Conservation (phyloP, 30 jellyfish, hydroid and myxozoan genomes). For the Turritopsis rubra region DNA sequence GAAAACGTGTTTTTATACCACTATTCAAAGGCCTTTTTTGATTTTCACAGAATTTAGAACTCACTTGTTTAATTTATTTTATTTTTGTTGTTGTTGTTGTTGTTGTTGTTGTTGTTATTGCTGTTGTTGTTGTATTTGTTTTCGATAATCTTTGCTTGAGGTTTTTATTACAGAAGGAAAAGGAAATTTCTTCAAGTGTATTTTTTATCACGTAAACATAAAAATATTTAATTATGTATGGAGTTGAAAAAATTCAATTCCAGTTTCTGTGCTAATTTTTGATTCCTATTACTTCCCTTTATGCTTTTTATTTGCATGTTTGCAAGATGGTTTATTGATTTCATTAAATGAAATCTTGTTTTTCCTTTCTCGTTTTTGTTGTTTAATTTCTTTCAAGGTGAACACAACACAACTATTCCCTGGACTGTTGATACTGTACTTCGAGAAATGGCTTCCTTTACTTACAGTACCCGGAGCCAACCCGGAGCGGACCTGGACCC, state of each 20-base stretch:
- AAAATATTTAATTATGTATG: neutral
- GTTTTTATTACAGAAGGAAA: too few relatives aligned
- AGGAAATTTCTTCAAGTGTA: neutral
- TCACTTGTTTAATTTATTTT: too few relatives aligned
- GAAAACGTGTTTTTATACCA: neutral
- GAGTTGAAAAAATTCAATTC: neutral
- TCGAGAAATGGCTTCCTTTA: too few relatives aligned
- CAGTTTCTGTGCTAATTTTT: neutral
- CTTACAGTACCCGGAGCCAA: too few relatives aligned
- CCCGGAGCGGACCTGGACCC: too few relatives aligned
- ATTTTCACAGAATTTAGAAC: neutral
- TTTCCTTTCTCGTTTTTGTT: too few relatives aligned
- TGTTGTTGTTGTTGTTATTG: neutral
- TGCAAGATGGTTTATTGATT: neutral
- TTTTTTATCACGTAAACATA: neutral
- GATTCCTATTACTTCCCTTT: neutral
- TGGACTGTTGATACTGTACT: too few relatives aligned
- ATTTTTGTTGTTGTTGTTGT: neutral
- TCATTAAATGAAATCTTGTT: neutral
- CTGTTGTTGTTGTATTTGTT: neutral
- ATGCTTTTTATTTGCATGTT: neutral
- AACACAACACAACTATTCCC: too few relatives aligned
- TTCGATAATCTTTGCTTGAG: neutral
- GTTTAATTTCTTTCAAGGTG: too few relatives aligned
- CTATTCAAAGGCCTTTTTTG: neutral